A percentile compares a stretch with the other conserved stretches of the same genome.
phyloP scores from a whole-genome alignment of 2,888 invertebrate species.

The Plusia festucae region DNA sequence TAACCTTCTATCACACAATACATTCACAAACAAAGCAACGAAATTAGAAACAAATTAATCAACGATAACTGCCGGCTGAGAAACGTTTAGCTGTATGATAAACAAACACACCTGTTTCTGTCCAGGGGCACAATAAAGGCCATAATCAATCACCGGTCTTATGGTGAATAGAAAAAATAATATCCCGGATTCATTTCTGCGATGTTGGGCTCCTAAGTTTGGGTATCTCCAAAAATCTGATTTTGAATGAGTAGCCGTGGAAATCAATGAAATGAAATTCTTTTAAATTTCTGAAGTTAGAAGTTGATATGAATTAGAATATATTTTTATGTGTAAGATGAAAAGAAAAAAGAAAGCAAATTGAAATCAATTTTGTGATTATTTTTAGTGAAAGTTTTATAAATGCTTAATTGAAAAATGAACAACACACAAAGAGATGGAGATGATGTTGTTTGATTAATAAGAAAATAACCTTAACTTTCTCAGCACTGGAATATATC shows the following conservation, averaged over 20 bases:
- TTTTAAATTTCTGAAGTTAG: background rate
- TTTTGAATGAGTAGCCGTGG: too few relatives aligned
- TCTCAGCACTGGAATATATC: background rate
- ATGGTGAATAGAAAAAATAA: conserved; percentile 69
- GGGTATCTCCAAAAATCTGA: conserved; percentile 9
- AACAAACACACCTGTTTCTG: conserved; percentile 67
- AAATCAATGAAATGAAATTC: background rate
- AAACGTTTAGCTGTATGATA: conserved; percentile 51
- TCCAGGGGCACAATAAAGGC: conserved; percentile 58
- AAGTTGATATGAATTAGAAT: too few relatives aligned
- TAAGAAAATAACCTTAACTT: background rate
- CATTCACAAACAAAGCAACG: conserved; percentile 13
- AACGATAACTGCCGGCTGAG: conserved; percentile 28
- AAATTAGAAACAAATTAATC: conserved; percentile 42
- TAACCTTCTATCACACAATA: background rate
- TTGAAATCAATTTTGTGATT: too few relatives aligned
- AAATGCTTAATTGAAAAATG: background rate
- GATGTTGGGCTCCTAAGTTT: conserved; percentile 46
- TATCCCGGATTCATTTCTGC: conserved; percentile 65
- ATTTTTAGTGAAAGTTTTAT: too few relatives aligned
- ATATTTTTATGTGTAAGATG: too few relatives aligned
- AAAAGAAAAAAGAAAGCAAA: too few relatives aligned
- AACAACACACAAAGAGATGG: background rate
- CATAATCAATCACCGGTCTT: conserved; percentile 73
- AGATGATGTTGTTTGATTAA: background rate